A percentile compares a stretch with the other conserved stretches of the same genome.
These are phyloP conservation scores for Ciconia boyciana DNA, from an alignment of 2,113 vertebrate genomes.

Conservation along the genomic window DNA sequence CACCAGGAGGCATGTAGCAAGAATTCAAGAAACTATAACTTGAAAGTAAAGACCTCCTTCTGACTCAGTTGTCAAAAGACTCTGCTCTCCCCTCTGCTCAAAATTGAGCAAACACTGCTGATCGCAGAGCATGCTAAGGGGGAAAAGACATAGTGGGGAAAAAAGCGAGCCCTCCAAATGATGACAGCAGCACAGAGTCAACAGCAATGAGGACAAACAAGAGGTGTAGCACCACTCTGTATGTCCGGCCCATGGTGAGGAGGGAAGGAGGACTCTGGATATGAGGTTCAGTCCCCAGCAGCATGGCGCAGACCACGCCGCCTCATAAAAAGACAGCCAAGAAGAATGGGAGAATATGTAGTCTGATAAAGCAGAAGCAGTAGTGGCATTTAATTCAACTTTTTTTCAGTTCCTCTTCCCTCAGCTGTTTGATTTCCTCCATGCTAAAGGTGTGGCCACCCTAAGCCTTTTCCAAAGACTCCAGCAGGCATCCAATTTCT, in stretches of 20 bases:
- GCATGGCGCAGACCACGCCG: not conserved
- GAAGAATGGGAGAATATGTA: not conserved
- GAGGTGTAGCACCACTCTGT: not conserved
- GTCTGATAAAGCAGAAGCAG: not conserved
- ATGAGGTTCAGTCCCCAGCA: not conserved
- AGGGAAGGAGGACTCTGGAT: not conserved
- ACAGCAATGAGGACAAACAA: not conserved
- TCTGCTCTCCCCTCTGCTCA: not conserved
- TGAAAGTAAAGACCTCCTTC: not conserved
- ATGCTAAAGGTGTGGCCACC: not conserved
- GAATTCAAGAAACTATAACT: not conserved
- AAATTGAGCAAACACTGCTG: not conserved
- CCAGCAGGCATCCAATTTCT: not conserved
- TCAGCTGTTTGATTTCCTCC: not conserved
- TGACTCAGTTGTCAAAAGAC: not conserved
- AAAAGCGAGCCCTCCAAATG: not conserved
- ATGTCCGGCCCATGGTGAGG: not conserved
- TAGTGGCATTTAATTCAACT: not conserved
- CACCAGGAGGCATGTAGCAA: not conserved
- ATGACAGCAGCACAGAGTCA: not conserved
- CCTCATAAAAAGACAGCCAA: not conserved
- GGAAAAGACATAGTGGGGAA: not conserved
- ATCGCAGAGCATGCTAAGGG: not conserved
- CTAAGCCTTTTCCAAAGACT: not conserved
- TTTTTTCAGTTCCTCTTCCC: not conserved